Base-by-base conservation (phyloP, 2,113 vertebrate genomes). In the Pontoporia blainvillei region DNA sequence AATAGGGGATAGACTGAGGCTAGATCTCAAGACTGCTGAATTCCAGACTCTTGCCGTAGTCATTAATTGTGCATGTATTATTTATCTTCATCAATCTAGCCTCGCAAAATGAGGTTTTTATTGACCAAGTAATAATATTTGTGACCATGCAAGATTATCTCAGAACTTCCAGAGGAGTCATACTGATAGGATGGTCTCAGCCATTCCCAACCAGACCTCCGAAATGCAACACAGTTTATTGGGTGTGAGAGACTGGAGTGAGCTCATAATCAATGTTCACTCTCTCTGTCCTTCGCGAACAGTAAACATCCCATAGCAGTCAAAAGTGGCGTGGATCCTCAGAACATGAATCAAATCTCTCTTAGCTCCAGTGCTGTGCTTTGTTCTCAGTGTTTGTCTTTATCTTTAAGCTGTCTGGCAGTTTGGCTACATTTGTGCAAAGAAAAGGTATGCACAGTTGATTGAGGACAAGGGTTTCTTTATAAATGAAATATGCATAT, bases 401-500 rank as follows among this genome's bases (percentile, higher is more conserved):
- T 91, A 93, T 93, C 27, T 94, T 81, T 94, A 34, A 92, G 86
- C 87, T 95, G 89, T 78, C 39, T 97, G 83, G 76, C 44, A 82
- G 78, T 76, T 93, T 64, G 36, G 75, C 61, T 84, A 69, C 23
- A 84, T 75, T 95, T 92, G 36, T 86, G 72, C 72, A 90, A 92
- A 67, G 86, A 86, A 95, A 95, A 97, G 95, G 97, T 97, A 95
- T 91, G 79, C 75, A 96, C 52, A 69, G 69, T 85, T 97, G 64
- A 90, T 73, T 96, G 93, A 92, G 29, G 67, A 87, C 61, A 76
- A 95, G 57, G 36, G 64, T 81, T 94, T 90, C 71, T 92, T 83
- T 93, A 36, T 93, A 97, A 66, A 46, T 82, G 39, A 94, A 97
- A 97, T 95, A 81, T 97, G 90, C 91, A 97, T 94, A 91, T 95